Conservation (phyloP, 2,797 vertebrate species). For the Eupleurogrammus muticus region DNA sequence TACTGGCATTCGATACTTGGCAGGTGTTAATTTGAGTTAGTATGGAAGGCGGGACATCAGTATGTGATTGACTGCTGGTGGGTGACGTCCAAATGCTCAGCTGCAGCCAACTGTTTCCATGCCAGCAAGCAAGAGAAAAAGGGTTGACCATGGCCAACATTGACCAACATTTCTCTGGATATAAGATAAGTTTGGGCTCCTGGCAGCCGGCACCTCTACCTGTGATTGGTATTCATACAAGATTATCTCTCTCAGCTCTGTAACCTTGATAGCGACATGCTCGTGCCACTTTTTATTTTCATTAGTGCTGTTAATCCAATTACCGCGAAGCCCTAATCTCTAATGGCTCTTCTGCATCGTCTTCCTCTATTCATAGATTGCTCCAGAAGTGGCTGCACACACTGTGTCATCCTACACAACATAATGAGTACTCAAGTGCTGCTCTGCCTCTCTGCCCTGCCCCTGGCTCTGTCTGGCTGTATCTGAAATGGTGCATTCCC, state of each 20-base stretch:
- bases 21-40: slow-evolving; percentile 68
- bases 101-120: slow-evolving; percentile 71
- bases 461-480: slow-evolving; percentile 76
- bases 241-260: slow-evolving; percentile 30
- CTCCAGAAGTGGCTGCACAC: slow-evolving; percentile 61
- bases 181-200: slow-evolving; percentile 6
- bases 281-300: slow-evolving; percentile 57
- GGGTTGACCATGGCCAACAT: slow-evolving; percentile 36
- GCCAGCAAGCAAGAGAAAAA: slow-evolving; percentile 50
- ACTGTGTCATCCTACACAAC: slow-evolving; percentile 66
- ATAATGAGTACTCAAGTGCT: slow-evolving; percentile 76
- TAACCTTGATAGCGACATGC: slow-evolving; percentile 52
- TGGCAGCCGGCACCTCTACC: not conserved
- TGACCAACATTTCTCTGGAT: slow-evolving; percentile 43
- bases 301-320: slow-evolving; percentile 67
- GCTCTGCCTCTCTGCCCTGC: slow-evolving; percentile 74
- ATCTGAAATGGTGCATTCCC: slow-evolving; percentile 83
- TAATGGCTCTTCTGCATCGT: slow-evolving; percentile 47
- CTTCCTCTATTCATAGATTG: slow-evolving; percentile 55
- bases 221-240: slow-evolving; percentile 8
- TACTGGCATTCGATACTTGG: slow-evolving; percentile 70
- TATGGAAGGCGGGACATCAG: slow-evolving; percentile 55
- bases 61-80: slow-evolving; percentile 72
- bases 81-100: slow-evolving; percentile 69
- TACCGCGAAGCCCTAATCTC: slow-evolving; percentile 53